Evolutionary conservation across 2,113 vertebrate genomes (phyloP).

Genomic region (Clarias batrachus): DNA sequence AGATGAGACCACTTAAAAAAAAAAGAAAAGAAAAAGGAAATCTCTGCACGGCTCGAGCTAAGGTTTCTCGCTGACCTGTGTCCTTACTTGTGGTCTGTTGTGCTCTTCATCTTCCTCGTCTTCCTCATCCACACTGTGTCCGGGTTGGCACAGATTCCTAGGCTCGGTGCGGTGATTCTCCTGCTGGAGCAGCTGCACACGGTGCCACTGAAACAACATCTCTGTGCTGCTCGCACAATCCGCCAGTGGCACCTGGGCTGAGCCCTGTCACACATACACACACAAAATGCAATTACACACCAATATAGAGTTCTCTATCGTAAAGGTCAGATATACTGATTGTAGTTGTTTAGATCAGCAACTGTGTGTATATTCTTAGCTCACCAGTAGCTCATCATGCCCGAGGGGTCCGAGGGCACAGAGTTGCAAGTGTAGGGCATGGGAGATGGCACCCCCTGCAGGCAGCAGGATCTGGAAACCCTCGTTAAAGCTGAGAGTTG

Average conservation of each 20-base stretch:
- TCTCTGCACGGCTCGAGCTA: not conserved
- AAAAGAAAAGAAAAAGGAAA: not conserved
- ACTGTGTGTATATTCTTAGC: slow-evolving; percentile 27
- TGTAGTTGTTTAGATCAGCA: not conserved
- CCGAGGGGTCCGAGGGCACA: slow-evolving; percentile 82
- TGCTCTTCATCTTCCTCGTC: slow-evolving; percentile 46
- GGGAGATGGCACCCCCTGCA: slow-evolving; percentile 74
- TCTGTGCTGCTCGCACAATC: slow-evolving; percentile 78
- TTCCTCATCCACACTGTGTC: slow-evolving; percentile 68
- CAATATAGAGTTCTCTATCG: not conserved
- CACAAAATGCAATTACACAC: not conserved
- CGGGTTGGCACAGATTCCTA: slow-evolving; percentile 59
- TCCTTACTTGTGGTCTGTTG: slow-evolving; percentile 29
- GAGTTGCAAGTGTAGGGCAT: slow-evolving; percentile 85
- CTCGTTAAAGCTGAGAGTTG: slow-evolving; percentile 87
- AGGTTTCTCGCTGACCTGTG: not conserved
- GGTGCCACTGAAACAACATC: slow-evolving; percentile 88
- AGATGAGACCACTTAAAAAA: not conserved
- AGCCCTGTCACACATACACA: slow-evolving; percentile 74
- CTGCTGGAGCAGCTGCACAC: slow-evolving; percentile 78
- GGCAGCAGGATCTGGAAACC: slow-evolving; percentile 88
- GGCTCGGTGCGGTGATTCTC: slow-evolving; percentile 70
- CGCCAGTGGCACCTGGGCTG: slow-evolving; percentile 82
- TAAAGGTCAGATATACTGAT: not conserved
- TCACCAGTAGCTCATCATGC: slow-evolving; percentile 90